phyloP scores from a whole-genome alignment of 2,113 vertebrate species.

The Platysternon megacephalum region DNA sequence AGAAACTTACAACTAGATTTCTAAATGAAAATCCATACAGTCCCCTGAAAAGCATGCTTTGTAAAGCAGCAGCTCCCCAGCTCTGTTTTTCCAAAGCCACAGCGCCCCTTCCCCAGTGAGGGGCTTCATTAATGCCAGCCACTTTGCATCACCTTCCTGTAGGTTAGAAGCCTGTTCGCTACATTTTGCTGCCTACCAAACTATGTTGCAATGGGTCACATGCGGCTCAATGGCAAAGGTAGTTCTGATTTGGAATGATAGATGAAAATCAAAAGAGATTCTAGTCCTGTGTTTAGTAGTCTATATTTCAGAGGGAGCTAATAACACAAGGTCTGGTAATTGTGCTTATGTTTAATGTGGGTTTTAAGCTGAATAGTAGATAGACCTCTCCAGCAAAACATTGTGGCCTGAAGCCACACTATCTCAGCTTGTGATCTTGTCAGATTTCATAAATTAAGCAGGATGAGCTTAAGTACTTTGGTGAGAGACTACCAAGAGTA shows the following conservation, averaged over 20 bases:
- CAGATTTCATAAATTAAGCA: constrained; percentile 13
- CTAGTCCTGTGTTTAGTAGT: neutral
- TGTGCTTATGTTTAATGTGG: neutral
- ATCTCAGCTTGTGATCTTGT: neutral
- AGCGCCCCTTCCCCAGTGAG: neutral
- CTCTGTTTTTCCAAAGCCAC: neutral
- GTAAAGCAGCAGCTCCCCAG: neutral
- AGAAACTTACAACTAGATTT: neutral
- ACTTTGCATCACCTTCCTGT: neutral
- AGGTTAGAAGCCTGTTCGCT: neutral
- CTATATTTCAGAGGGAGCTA: neutral
- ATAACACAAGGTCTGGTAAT: neutral
- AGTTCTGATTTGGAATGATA: constrained; percentile 20
- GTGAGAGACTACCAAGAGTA: neutral
- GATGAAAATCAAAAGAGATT: constrained; percentile 58
- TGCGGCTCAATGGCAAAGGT: neutral
- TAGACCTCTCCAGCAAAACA: neutral
- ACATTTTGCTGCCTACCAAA: neutral
- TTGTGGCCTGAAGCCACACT: neutral
- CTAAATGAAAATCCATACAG: neutral
- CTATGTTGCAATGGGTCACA: neutral
- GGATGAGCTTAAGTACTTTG: neutral
- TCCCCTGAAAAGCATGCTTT: neutral
- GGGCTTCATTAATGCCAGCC: neutral
- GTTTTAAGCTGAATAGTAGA: neutral